Evolutionary conservation across 2,888 invertebrate genomes (phyloP).

Genomic region (Cephonodes hylas): DNA sequence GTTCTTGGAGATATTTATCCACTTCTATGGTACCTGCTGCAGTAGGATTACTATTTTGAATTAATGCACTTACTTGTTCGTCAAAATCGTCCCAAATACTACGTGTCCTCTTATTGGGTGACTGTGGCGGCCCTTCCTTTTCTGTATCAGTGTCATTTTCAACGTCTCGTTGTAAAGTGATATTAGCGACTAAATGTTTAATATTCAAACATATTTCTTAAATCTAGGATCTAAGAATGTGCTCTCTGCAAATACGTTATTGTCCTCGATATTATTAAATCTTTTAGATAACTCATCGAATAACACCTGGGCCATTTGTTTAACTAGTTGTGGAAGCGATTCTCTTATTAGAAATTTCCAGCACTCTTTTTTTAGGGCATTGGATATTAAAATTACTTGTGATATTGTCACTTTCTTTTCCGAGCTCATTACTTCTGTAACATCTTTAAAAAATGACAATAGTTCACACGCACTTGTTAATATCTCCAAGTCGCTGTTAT

Average conservation of each 20-base stretch:
- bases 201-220: too few relatives aligned
- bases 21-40: background rate
- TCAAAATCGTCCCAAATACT: background rate
- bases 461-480: background rate
- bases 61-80: background rate
- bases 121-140: background rate
- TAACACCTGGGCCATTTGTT: background rate
- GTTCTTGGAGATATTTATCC: background rate
- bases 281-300: background rate
- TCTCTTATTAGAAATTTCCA: background rate
- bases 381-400: background rate
- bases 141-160: background rate
- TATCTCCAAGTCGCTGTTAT: conserved; percentile 1
- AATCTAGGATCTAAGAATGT: too few relatives aligned
- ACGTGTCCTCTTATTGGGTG: background rate
- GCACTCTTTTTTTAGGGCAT: background rate
- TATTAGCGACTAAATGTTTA: too few relatives aligned
- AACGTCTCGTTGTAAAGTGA: background rate
- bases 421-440: conserved; percentile 16
- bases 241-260: too few relatives aligned
- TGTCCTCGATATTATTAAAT: background rate
- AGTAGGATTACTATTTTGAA: background rate
- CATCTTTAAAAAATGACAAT: conserved; percentile 8
- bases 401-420: background rate
- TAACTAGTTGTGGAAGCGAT: background rate